phyloP scores from a whole-genome alignment of 2,797 vertebrate genomes.

The Enteromius trimaculatus region DNA sequence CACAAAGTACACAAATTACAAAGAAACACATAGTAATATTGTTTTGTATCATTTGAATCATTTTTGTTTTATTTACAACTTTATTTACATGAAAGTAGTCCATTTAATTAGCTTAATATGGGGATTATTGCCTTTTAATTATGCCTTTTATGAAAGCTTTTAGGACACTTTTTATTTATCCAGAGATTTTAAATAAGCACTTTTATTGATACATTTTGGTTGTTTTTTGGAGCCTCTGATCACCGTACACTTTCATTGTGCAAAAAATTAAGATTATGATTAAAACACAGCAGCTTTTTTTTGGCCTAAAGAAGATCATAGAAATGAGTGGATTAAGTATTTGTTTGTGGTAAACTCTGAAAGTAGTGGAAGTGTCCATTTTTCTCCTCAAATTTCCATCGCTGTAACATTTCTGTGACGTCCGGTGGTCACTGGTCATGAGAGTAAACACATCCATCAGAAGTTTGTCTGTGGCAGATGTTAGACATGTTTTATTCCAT shows the following conservation, averaged over 20 bases:
- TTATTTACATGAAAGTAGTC: not conserved
- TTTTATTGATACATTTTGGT: not conserved
- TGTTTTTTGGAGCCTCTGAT: not conserved
- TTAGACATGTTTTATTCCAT: not conserved
- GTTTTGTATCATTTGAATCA: not conserved
- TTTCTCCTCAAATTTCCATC: not conserved
- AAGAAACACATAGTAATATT: not conserved
- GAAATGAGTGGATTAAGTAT: not conserved
- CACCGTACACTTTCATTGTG: not conserved
- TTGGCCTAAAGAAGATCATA: not conserved
- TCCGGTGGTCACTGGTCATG: not conserved
- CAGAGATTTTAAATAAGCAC: not conserved
- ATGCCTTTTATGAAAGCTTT: not conserved
- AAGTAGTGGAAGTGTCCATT: not conserved
- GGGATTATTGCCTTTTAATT: not conserved
- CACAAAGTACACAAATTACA: not conserved
- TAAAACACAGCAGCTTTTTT: not conserved
- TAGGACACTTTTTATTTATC: no score
- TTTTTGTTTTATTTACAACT: not conserved
- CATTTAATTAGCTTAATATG: no score
- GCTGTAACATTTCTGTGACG: not conserved
- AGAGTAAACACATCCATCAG: conserved; percentile 6
- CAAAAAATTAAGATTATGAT: not conserved
- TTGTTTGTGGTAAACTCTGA: not conserved
- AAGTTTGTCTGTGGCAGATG: conserved; percentile 17